Conservation (phyloP, 2,888 invertebrate genomes). For the Eupithecia exiguata region DNA sequence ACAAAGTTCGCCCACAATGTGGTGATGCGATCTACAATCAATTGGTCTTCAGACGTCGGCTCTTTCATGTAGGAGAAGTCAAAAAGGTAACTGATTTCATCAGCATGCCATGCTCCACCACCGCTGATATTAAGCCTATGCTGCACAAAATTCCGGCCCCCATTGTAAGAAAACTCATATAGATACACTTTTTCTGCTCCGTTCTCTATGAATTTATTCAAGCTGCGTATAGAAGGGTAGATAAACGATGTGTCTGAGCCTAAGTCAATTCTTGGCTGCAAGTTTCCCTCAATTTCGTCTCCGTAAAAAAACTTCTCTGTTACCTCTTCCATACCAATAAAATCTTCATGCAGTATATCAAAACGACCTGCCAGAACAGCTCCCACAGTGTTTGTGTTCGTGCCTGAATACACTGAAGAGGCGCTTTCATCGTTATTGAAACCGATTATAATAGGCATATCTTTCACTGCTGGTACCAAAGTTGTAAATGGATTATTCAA, state of each 20-base stretch:
- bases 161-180: slow-evolving; percentile 63
- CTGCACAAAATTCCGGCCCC: slow-evolving; percentile 57
- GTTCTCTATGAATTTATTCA: slow-evolving; percentile 6
- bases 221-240: neutral
- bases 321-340: slow-evolving; percentile 1
- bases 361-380: neutral
- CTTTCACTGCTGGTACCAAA: neutral
- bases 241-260: slow-evolving; percentile 6
- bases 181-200: slow-evolving; percentile 48
- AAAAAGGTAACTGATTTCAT: slow-evolving; percentile 59
- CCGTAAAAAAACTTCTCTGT: slow-evolving; percentile 12
- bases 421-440: slow-evolving; percentile 6
- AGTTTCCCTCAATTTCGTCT: slow-evolving; percentile 52
- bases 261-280: slow-evolving; percentile 46
- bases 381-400: slow-evolving; percentile 4
- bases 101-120: slow-evolving; percentile 52
- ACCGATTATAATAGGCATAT: slow-evolving; percentile 4
- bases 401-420: neutral
- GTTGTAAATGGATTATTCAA: neutral
- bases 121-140: slow-evolving; percentile 37
- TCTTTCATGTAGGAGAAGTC: slow-evolving; percentile 49
- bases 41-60: slow-evolving; percentile 49
- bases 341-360: slow-evolving; percentile 9
- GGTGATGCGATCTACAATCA: slow-evolving; percentile 54
- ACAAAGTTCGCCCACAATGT: slow-evolving; percentile 39